Conservation (phyloP, 2,888 invertebrate genomes). For the Listrodromus nycthemerus region DNA sequence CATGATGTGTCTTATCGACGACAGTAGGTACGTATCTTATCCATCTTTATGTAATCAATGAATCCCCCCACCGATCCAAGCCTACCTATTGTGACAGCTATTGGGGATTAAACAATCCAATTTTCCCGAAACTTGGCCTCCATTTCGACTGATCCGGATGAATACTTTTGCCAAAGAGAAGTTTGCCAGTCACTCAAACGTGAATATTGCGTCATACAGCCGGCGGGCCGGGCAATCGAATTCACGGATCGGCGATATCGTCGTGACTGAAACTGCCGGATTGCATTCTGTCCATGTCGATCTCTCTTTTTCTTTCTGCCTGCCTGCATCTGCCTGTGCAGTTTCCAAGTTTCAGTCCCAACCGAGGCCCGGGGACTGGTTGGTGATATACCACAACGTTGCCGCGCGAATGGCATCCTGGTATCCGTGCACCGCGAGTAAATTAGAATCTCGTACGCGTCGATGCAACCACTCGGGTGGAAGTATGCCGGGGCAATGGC, state of each 20-base stretch:
- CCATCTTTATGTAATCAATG: slow-evolving; percentile 34
- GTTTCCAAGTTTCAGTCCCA: slow-evolving; percentile 24
- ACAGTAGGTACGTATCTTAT: background rate
- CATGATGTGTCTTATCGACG: slow-evolving; percentile 16
- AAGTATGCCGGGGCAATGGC: background rate
- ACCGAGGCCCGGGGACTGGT: background rate
- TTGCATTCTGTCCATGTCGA: slow-evolving; percentile 3
- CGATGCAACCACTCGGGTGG: slow-evolving; percentile 20
- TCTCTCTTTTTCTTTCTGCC: slow-evolving; percentile 15
- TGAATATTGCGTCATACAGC: slow-evolving; percentile 1
- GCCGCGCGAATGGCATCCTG: slow-evolving; percentile 14
- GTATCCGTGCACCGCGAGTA: slow-evolving; percentile 22
- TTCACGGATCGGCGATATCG: slow-evolving; percentile 17
- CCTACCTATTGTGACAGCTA: slow-evolving; percentile 15
- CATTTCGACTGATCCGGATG: slow-evolving; percentile 36
- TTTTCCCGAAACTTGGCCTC: slow-evolving; percentile 61
- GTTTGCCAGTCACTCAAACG: slow-evolving; percentile 2
- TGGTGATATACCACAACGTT: slow-evolving; percentile 7
- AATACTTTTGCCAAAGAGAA: background rate
- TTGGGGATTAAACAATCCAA: slow-evolving; percentile 65
- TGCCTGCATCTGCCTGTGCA: background rate
- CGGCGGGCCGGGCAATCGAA: background rate
- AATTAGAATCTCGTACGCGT: slow-evolving; percentile 35
- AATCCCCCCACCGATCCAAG: slow-evolving; percentile 14
- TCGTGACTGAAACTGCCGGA: slow-evolving; percentile 20